phyloP scores from a whole-genome alignment of 1,140 invertebrate genomes.

The Pachypsylla venusta region DNA sequence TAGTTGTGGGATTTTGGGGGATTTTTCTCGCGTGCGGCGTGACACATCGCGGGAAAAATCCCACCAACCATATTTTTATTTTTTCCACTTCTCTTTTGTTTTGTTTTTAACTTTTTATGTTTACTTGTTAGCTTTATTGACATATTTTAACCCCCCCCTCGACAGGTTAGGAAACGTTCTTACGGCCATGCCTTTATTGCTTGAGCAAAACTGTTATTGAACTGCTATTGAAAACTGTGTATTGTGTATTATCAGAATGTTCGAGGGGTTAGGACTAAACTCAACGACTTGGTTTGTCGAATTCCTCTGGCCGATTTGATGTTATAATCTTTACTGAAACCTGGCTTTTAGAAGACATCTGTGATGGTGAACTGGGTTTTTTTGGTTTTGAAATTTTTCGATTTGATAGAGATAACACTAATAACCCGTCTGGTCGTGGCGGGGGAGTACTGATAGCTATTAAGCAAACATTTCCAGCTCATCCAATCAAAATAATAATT shows the following conservation, averaged over 20 bases:
- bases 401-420: neutral
- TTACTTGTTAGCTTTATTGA: too few relatives aligned
- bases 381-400: neutral
- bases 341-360: neutral
- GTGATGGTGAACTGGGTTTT: neutral
- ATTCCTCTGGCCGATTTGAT: neutral
- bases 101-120: too few relatives aligned
- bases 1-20: too few relatives aligned
- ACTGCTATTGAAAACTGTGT: too few relatives aligned
- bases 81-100: too few relatives aligned
- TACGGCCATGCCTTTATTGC: too few relatives aligned
- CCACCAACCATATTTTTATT: too few relatives aligned
- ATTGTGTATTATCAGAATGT: constrained; percentile 3
- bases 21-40: too few relatives aligned
- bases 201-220: too few relatives aligned
- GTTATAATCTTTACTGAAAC: neutral
- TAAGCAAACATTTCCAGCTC: neutral
- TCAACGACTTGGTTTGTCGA: neutral
- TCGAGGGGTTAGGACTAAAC: neutral
- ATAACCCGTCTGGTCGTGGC: neutral
- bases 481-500: neutral
- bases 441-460: neutral
- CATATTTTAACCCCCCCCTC: too few relatives aligned
- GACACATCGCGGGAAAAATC: too few relatives aligned
- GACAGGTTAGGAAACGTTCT: too few relatives aligned